Evolutionary conservation across 2,113 vertebrate genomes (phyloP), one percentile per base, ranked within the genome.

Genomic region (Mionectes macconnelli): DNA sequence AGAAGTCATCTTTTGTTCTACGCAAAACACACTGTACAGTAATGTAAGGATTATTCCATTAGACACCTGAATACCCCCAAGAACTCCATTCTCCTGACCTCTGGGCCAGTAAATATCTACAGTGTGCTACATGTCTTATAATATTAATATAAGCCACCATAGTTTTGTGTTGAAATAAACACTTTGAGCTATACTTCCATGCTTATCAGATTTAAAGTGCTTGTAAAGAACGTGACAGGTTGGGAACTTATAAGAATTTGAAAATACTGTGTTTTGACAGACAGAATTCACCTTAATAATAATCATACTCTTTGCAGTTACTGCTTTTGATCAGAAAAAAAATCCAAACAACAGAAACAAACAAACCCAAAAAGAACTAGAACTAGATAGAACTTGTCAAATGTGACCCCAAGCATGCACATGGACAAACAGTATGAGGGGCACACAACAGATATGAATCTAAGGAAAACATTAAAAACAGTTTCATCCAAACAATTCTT

Each of bases 101-200:
- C 50, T 80, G 74, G 83, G n/a, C 87, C 56, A 80, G 35, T 62
- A 95, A 96, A 97, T 95, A 50, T 60, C 28, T 44, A 64, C 62
- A 80, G 37, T 52, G 42, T 84, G 12, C 55, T 67, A 50, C 62
- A 56, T 93, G 81, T 76, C 77, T 73, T 55, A 70, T 25, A 12
- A 45, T 87, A 82, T 90, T 79, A 93, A 35, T 18, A 37, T 56
- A 91, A 96, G 37, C 22, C 49, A 39, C 14, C 7, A 6, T 3
- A 76, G 78, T 27, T 87, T 24, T 39, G 12, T 68, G 56, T 85
- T 86, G 63, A 96, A 97, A 92, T 85, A 75, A 95, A 96, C 45
- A 83, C 27, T 59, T 45, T 19, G 22, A 88, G 17, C 9, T 72
- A 4, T 13, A 62, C 17, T 52, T 87, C 39, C 74, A n/a, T 39